Conservation (phyloP, 2,888 invertebrate genomes). For the Mimas tiliae region DNA sequence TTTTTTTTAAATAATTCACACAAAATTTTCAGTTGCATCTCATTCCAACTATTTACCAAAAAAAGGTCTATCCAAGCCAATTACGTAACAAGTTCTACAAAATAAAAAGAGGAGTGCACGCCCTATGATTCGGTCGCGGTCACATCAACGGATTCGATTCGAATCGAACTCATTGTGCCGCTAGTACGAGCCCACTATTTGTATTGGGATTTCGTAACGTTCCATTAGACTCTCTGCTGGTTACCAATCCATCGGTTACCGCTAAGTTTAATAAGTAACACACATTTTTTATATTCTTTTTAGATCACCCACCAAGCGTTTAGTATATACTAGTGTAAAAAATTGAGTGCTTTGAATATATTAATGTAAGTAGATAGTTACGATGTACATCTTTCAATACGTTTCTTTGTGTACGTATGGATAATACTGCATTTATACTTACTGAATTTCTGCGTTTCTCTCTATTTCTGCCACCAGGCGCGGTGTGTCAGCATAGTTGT, state of each 20-base stretch:
- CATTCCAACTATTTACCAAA: background rate
- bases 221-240: slow-evolving; percentile 32
- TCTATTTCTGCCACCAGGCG: too few relatives aligned
- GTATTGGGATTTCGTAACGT: slow-evolving; percentile 64
- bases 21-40: background rate
- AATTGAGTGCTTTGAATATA: background rate
- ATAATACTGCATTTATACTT: background rate
- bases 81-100: slow-evolving; percentile 10
- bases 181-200: slow-evolving; percentile 62
- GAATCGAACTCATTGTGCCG: slow-evolving; percentile 65
- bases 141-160: slow-evolving; percentile 61
- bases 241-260: slow-evolving; percentile 29
- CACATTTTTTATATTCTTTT: slow-evolving; percentile 4
- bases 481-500: too few relatives aligned
- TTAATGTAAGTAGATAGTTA: background rate
- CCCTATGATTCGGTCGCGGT: slow-evolving; percentile 32
- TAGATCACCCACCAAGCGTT: slow-evolving; percentile 21
- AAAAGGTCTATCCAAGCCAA: slow-evolving; percentile 4
- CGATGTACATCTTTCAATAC: background rate
- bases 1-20: background rate
- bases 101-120: background rate
- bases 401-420: background rate
- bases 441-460: too few relatives aligned
- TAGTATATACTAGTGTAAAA: background rate
- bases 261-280: slow-evolving; percentile 25